Evolutionary conservation across 2,797 vertebrate species (phyloP).

Genomic region (Acanthopagrus latus): DNA sequence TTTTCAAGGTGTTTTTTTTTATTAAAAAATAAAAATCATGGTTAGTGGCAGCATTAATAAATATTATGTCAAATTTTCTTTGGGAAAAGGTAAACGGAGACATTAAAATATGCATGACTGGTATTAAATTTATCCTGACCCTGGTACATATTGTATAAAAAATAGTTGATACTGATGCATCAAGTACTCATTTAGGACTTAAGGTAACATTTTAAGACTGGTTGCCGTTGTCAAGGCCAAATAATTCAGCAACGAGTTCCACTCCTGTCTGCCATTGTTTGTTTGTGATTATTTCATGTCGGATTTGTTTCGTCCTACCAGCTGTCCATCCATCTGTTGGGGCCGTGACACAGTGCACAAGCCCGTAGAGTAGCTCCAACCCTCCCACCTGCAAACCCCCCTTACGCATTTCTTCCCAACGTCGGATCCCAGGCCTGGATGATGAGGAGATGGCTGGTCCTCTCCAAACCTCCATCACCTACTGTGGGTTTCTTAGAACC

Average conservation of each 20-base stretch:
- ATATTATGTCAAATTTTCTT: too few species aligned
- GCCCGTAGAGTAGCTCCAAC: slow-evolving; percentile 53
- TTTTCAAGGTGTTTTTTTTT: too few species aligned
- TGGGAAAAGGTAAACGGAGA: background rate
- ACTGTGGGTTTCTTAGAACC: too few species aligned
- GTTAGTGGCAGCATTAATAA: too few species aligned
- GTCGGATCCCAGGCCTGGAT: slow-evolving; percentile 23
- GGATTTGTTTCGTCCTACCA: slow-evolving; percentile 77
- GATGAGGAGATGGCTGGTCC: slow-evolving; percentile 32
- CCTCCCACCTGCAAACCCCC: slow-evolving; percentile 4
- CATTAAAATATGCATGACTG: background rate
- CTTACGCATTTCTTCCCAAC: slow-evolving; percentile 8
- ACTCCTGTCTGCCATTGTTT: slow-evolving; percentile 73
- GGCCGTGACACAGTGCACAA: slow-evolving; percentile 64
- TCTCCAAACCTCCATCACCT: background rate
- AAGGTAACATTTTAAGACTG: slow-evolving; percentile 11
- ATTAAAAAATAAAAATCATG: too few species aligned
- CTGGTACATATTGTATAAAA: too few species aligned
- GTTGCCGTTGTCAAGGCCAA: slow-evolving; percentile 1
- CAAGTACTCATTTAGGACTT: background rate
- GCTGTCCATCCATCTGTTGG: slow-evolving; percentile 82
- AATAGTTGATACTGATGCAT: background rate
- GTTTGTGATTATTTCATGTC: slow-evolving; percentile 79
- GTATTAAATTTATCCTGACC: background rate
- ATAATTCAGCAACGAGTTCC: slow-evolving; percentile 50